Conservation (phyloP, 2,797 vertebrate species). For the Oreochromis grahami region DNA sequence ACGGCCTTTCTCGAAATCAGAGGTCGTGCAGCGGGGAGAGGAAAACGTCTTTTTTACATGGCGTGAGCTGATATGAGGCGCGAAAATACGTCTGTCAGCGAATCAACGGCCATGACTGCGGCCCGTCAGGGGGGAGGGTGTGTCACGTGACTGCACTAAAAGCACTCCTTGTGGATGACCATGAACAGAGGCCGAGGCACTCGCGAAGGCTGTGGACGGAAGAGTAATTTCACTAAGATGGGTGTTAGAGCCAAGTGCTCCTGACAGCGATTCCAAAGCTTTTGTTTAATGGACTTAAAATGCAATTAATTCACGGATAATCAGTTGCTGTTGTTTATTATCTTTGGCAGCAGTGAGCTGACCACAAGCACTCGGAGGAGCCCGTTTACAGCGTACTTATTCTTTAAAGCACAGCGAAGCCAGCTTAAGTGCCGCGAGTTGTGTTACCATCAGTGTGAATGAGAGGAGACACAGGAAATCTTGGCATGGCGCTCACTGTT, state of each 20-base stretch:
- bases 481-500: fast-evolving
- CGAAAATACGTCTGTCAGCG: constrained; percentile 1
- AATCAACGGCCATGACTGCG: neutral
- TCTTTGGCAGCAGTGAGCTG: constrained; percentile 44
- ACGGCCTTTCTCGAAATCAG: neutral
- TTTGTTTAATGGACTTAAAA: constrained; percentile 50
- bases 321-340: constrained; percentile 47
- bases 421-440: constrained; percentile 22
- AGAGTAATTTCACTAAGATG: neutral
- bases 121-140: neutral
- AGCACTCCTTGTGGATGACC: neutral
- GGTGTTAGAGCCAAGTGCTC: neutral
- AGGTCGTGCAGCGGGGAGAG: neutral
- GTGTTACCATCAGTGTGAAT: neutral
- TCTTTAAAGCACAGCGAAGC: constrained; percentile 26
- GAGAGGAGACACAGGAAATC: neutral
- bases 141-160: constrained; percentile 1
- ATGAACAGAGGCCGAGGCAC: neutral
- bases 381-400: constrained; percentile 22
- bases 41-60: neutral
- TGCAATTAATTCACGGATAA: constrained; percentile 51
- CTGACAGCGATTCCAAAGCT: constrained; percentile 16
- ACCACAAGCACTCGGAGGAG: constrained; percentile 51
- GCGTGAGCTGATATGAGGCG: neutral
- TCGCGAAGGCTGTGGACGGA: neutral